Evolutionary conservation across 2,113 vertebrate genomes (phyloP).

Genomic region (Apus apus): DNA sequence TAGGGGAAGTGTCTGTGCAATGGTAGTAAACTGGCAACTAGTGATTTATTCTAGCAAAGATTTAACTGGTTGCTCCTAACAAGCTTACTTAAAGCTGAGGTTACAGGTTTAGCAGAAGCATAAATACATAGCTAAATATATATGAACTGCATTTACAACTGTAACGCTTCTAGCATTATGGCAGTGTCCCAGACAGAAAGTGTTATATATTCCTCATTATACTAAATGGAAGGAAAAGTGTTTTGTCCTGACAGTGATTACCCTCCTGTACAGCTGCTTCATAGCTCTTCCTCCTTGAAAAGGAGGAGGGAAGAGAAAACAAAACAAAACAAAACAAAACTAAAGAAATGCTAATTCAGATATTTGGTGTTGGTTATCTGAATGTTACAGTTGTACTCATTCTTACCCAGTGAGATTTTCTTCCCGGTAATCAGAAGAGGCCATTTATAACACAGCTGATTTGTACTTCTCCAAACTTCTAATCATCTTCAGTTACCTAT

Average conservation of each 20-base stretch:
- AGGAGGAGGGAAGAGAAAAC: not conserved
- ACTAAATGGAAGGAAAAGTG: not conserved
- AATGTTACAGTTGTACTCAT: not conserved
- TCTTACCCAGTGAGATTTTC: not conserved
- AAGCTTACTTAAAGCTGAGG: not conserved
- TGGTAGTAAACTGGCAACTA: not conserved
- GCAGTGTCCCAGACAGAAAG: not conserved
- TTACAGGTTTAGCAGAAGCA: constrained; percentile 13
- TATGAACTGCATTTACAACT: not conserved
- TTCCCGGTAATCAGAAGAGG: not conserved
- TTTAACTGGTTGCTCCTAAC: not conserved
- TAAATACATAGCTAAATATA: not conserved
- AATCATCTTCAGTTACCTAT: not conserved
- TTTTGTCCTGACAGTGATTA: not conserved
- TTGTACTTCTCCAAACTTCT: not conserved
- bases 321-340: not conserved
- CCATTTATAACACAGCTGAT: accelerated
- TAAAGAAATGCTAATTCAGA: not conserved
- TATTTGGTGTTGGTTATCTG: not conserved
- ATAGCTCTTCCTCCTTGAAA: not conserved
- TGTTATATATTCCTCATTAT: not conserved
- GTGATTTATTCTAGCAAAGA: not conserved
- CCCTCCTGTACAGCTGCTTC: not conserved
- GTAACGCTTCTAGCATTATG: not conserved
- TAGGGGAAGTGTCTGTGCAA: not conserved